phyloP scores from a whole-genome alignment of 2,113 vertebrate species.

The Phyllopteryx taeniolatus region DNA sequence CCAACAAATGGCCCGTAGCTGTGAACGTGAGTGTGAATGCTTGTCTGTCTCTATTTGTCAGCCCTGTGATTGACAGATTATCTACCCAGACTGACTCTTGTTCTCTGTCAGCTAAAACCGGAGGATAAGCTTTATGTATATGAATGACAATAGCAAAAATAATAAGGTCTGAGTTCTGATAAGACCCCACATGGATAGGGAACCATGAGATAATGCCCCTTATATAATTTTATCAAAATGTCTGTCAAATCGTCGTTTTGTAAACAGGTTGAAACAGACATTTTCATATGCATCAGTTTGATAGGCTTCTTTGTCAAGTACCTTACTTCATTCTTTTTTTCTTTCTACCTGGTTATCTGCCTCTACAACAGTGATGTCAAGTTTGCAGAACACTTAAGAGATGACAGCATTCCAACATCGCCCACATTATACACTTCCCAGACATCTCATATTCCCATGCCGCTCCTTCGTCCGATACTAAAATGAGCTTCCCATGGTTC shows the following conservation, averaged over 20 bases:
- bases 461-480: conserved; percentile 11
- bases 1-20: neutral
- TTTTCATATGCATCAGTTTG: neutral
- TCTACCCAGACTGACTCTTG: neutral
- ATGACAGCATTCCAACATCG: conserved; percentile 22
- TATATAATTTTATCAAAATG: neutral
- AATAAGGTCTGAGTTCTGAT: neutral
- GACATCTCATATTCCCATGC: conserved; percentile 27
- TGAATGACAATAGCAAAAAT: neutral
- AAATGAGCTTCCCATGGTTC: conserved; percentile 6
- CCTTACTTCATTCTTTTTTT: neutral
- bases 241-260: neutral
- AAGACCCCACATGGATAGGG: neutral
- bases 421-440: conserved; percentile 22
- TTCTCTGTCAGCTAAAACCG: neutral
- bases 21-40: neutral
- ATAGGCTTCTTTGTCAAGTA: neutral
- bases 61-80: neutral
- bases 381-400: conserved; percentile 6
- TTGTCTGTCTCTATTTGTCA: neutral
- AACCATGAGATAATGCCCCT: no score
- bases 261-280: neutral
- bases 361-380: neutral
- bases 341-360: neutral
- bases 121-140: neutral